A percentile compares a stretch with the other conserved stretches of the same genome.
Conservation (phyloP, 2,113 vertebrate species). For the Vimba vimba region DNA sequence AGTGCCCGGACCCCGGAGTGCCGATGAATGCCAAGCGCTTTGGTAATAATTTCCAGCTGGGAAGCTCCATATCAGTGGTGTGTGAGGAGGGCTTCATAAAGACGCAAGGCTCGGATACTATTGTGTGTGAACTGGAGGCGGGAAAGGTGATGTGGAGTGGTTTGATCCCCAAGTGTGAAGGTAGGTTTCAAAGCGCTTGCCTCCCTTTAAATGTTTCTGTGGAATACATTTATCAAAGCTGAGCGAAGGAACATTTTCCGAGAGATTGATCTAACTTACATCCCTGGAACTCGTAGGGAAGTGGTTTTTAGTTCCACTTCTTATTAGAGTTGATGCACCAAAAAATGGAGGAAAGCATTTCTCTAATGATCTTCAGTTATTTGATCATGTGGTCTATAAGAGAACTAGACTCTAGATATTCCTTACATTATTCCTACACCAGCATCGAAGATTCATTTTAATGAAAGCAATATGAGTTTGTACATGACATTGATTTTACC, state of each 20-base stretch:
- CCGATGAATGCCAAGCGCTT: constrained; percentile 94
- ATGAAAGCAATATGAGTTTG: neutral
- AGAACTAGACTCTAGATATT: neutral
- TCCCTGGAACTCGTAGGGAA: neutral
- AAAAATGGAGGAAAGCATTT: neutral
- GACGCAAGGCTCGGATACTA: constrained; percentile 96
- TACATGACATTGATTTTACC: neutral
- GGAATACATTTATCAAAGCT: neutral
- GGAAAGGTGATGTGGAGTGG: constrained; percentile 98
- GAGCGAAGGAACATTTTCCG: neutral
- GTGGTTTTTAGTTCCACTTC: neutral
- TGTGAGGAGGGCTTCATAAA: constrained; percentile 99
- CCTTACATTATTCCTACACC: no score
- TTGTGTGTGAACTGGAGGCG: constrained; percentile 91
- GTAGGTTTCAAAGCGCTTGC: constrained; percentile 68
- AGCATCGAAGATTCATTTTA: no score
- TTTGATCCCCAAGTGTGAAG: constrained; percentile 95
- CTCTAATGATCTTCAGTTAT: neutral
- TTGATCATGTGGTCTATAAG: no score
- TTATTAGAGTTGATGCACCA: neutral
- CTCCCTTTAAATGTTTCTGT: constrained; percentile 13
- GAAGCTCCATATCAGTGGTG: constrained; percentile 93
- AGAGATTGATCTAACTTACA: constrained; percentile 13
- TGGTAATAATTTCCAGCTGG: constrained; percentile 93
- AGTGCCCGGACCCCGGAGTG: constrained; percentile 94